Percentiles rank a stretch among this genome's conserved stretches.
phyloP scores from a whole-genome alignment of 2,797 vertebrate genomes.

The Melopsittacus undulatus region DNA sequence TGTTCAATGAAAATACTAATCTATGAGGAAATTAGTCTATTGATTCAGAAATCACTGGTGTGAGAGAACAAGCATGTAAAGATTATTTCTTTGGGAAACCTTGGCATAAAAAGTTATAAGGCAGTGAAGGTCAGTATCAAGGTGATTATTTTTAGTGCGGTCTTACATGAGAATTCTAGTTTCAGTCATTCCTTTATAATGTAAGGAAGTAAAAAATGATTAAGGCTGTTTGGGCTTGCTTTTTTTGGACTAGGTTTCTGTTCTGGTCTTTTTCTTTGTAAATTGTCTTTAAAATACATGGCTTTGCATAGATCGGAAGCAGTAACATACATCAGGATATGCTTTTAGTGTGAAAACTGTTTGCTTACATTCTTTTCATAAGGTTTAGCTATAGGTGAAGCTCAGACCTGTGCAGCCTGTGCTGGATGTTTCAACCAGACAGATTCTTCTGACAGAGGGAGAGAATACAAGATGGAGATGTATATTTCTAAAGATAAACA shows the following conservation, averaged over 20 bases:
- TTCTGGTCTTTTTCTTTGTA: not conserved
- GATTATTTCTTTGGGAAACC: not conserved
- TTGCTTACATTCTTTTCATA: not conserved
- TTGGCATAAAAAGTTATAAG: not conserved
- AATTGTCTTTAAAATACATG: not conserved
- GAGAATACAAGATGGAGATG: not conserved
- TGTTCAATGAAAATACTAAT: not conserved
- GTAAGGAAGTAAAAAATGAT: not conserved
- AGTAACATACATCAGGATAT: not conserved
- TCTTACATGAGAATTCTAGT: not conserved
- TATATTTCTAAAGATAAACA: not conserved
- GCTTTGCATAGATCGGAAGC: not conserved
- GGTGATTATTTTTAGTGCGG: not conserved
- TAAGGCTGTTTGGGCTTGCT: not conserved
- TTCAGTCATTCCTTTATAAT: not conserved
- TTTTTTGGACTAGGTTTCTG: not conserved
- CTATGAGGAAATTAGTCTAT: constrained; percentile 13
- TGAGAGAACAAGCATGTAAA: not conserved
- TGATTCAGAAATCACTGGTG: not conserved
- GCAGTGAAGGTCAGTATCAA: not conserved
- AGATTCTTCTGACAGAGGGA: not conserved
- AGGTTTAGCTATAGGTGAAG: not conserved
- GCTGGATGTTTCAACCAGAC: not conserved
- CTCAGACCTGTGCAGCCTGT: not conserved
- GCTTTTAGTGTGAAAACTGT: not conserved